Evolutionary conservation across 1,140 invertebrate species (phyloP).

Genomic region (Drosophila arizonae): DNA sequence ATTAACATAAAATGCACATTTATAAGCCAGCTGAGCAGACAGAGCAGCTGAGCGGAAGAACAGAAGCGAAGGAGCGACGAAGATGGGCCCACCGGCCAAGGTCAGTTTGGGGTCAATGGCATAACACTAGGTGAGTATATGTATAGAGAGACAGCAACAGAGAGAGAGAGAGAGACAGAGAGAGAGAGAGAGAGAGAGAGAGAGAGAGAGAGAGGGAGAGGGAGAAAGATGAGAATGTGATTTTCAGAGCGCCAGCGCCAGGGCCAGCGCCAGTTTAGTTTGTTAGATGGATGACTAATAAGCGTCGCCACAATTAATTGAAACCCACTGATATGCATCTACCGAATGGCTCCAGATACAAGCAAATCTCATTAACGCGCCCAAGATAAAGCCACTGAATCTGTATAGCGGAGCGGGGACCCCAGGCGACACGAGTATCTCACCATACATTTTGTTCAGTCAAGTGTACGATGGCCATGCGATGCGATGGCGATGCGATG

Average conservation of each 20-base stretch:
- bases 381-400: constrained; percentile 80
- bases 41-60: constrained; percentile 13
- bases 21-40: constrained; percentile 27
- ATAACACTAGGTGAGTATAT: constrained; percentile 31
- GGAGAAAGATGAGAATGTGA: constrained; percentile 13
- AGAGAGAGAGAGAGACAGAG: too few relatives aligned
- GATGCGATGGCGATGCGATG: constrained; percentile 18
- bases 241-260: constrained; percentile 42
- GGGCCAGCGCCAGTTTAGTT: constrained; percentile 55
- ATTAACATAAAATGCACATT: constrained; percentile 55
- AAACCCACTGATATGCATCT: constrained; percentile 79
- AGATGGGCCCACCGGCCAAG: constrained; percentile 30
- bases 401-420: constrained; percentile 27
- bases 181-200: neutral
- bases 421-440: constrained; percentile 45
- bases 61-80: neutral
- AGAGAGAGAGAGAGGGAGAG: neutral
- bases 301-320: constrained; percentile 81
- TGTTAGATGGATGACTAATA: constrained; percentile 82
- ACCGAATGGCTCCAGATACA: constrained; percentile 80
- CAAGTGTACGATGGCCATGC: constrained; percentile 59
- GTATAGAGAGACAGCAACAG: neutral
- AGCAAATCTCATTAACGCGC: constrained; percentile 81
- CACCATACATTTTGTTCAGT: constrained; percentile 78
- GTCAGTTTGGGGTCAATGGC: constrained; percentile 52